Conservation (phyloP, 2,113 vertebrate genomes). For the Tangachromis dhanisi region DNA sequence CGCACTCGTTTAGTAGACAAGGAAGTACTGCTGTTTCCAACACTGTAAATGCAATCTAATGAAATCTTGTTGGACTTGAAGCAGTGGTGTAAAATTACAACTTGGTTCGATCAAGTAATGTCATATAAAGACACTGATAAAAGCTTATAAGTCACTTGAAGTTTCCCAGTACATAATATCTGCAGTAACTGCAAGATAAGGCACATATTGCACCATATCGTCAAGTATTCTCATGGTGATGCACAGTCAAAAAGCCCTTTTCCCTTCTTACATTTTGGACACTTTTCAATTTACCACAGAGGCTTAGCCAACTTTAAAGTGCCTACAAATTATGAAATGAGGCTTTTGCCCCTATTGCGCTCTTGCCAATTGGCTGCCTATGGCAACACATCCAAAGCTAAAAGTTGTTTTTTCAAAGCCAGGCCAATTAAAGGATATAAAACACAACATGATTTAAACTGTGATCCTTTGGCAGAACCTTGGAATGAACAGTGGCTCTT, state of each 20-base stretch:
- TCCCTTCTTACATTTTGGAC: conserved; percentile 64
- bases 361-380: conserved; percentile 71
- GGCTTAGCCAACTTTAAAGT: conserved; percentile 73
- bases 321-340: conserved; percentile 73
- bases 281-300: conserved; percentile 66
- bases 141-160: not conserved
- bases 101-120: not conserved
- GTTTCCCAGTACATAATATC: not conserved
- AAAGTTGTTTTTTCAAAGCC: conserved; percentile 74
- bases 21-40: not conserved
- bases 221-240: conserved; percentile 52
- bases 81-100: not conserved
- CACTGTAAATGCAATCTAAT: not conserved
- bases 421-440: conserved; percentile 73
- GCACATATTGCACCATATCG: conserved; percentile 24
- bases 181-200: conserved; percentile 35
- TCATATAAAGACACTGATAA: not conserved
- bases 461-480: conserved; percentile 66
- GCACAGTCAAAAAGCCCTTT: conserved; percentile 43
- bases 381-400: conserved; percentile 69
- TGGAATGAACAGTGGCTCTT: conserved; percentile 54
- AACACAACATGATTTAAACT: conserved; percentile 70
- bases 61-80: not conserved
- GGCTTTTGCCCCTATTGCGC: conserved; percentile 69
- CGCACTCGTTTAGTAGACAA: not conserved